Conservation (phyloP, 2,113 vertebrate species). For the Heterotilapia buettikoferi region DNA sequence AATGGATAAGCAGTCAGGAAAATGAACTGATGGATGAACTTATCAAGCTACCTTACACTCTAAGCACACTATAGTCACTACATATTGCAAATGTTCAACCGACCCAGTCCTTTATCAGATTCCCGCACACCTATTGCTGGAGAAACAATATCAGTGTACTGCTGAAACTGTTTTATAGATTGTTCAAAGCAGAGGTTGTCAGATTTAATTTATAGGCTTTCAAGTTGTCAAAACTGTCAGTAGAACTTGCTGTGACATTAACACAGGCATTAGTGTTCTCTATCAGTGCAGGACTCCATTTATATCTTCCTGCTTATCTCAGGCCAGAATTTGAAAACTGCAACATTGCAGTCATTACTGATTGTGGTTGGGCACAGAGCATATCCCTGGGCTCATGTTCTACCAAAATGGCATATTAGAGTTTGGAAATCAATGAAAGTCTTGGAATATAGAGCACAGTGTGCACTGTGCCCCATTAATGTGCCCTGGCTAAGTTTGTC, state of each 20-base stretch:
- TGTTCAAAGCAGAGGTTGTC: neutral
- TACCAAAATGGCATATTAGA: constrained; percentile 32
- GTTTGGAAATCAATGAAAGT: constrained; percentile 49
- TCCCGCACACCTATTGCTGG: constrained; percentile 24
- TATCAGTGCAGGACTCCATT: constrained; percentile 21
- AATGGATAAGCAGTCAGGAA: neutral
- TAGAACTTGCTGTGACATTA: neutral
- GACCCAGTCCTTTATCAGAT: constrained; percentile 7
- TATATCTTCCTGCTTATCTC: constrained; percentile 13
- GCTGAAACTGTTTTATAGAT: neutral
- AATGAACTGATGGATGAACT: neutral
- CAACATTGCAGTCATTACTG: neutral
- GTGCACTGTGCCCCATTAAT: neutral
- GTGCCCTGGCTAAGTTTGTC: neutral
- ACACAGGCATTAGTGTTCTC: constrained; percentile 10
- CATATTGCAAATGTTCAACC: neutral
- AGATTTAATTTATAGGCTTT: neutral
- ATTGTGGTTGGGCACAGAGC: neutral
- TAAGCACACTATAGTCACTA: neutral
- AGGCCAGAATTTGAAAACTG: neutral
- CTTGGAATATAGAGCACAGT: constrained; percentile 34
- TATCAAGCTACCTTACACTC: neutral
- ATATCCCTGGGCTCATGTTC: constrained; percentile 25
- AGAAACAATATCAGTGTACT: neutral
- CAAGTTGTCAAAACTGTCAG: neutral